phyloP scores from a whole-genome alignment of 2,888 invertebrate genomes.

The Acleris holmiana region DNA sequence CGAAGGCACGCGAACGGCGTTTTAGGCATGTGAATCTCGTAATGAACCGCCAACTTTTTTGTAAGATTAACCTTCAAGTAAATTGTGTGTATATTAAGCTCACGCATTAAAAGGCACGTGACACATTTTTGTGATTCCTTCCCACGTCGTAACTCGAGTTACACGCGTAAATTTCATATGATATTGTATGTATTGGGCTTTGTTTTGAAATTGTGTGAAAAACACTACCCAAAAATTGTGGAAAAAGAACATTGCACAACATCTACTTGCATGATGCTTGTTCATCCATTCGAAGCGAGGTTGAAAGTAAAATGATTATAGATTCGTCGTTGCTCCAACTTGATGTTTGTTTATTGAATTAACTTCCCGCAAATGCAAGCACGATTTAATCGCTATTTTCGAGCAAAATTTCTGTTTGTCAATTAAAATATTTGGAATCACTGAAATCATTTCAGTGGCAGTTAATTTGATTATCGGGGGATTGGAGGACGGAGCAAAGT shows the following conservation, averaged over 20 bases:
- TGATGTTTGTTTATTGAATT: constrained; percentile 77
- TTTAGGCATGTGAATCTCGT: constrained; percentile 55
- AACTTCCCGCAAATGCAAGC: constrained; percentile 76
- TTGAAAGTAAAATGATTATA: constrained; percentile 32
- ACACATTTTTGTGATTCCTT: constrained; percentile 22
- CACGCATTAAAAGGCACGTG: constrained; percentile 34
- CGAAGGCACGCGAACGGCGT: constrained; percentile 73
- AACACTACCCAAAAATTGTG: too few species aligned
- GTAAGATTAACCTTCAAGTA: constrained; percentile 36
- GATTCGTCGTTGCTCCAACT: constrained; percentile 64
- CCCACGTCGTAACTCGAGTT: background rate
- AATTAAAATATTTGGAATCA: constrained; percentile 82
- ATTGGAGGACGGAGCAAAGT: constrained; percentile 61
- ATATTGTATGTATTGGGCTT: background rate
- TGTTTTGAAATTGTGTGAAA: too few species aligned
- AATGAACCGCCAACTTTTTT: constrained; percentile 43
- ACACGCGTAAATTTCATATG: background rate
- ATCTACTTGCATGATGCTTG: background rate
- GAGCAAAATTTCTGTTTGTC: constrained; percentile 77
- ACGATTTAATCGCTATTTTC: constrained; percentile 78
- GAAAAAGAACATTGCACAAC: background rate
- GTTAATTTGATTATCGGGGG: constrained; percentile 71
- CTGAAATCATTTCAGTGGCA: constrained; percentile 75
- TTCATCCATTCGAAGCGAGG: background rate
- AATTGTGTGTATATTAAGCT: constrained; percentile 33